A percentile compares a stretch with the other conserved stretches of the same genome.
Conservation (phyloP, 2,113 vertebrate genomes). For the Stictonetta naevosa region DNA sequence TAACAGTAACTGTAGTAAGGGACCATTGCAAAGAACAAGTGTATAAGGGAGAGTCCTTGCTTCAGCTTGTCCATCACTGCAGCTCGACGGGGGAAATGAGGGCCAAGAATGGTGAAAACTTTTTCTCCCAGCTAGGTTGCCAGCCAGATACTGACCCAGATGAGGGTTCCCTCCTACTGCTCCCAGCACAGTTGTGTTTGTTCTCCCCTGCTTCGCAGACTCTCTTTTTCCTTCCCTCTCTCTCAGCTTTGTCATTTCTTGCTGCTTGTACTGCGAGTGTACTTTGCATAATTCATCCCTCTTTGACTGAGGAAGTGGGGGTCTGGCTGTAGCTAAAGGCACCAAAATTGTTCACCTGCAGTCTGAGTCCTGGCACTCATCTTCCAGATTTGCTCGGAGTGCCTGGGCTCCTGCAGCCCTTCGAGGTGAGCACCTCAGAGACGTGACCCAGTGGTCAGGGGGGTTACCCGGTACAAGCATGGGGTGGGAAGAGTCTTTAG, state of each 20-base stretch:
- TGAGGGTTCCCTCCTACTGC: neutral
- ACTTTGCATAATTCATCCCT: constrained; percentile 44
- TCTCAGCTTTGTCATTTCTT: neutral
- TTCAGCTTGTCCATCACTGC: neutral
- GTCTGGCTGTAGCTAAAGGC: constrained; percentile 12
- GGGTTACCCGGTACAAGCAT: neutral
- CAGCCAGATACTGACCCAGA: neutral
- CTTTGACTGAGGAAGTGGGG: constrained; percentile 34
- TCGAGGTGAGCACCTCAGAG: neutral
- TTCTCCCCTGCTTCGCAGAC: neutral
- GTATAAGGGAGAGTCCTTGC: neutral
- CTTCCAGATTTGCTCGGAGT: neutral
- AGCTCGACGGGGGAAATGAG: neutral
- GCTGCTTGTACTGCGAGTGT: neutral
- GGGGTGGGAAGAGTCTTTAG: neutral
- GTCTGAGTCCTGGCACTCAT: neutral
- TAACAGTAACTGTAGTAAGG: accelerated
- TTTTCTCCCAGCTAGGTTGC: neutral
- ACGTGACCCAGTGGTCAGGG: neutral
- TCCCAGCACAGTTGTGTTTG: neutral
- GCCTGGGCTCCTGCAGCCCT: neutral
- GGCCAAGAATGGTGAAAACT: neutral
- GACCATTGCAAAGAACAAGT: neutral
- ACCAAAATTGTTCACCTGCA: constrained; percentile 30
- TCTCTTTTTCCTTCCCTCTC: neutral